These are phyloP conservation scores for Archocentrus centrarchus DNA, from an alignment of 2,113 vertebrate species.

Conservation along the genomic window DNA sequence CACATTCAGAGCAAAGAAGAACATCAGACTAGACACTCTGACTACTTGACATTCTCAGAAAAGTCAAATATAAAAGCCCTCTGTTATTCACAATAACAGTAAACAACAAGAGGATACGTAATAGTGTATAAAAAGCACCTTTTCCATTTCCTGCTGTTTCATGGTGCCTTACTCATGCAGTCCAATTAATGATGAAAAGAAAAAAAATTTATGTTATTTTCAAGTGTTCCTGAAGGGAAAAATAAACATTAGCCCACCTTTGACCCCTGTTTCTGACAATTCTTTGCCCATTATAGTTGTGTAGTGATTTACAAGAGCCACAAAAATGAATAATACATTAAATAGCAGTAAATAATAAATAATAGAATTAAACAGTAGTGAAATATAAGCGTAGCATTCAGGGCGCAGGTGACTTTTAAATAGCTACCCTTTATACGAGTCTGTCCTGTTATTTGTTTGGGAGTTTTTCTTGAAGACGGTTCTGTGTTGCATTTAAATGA, in stretches of 20 bases:
- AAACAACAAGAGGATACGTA: neutral
- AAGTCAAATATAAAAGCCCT: neutral
- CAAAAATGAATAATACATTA: neutral
- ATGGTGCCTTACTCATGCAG: neutral
- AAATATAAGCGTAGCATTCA: neutral
- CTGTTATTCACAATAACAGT: constrained; percentile 4
- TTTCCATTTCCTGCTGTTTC: neutral
- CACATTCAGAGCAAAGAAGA: neutral
- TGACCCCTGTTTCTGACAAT: neutral
- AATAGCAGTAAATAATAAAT: neutral
- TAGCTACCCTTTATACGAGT: neutral
- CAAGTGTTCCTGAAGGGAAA: neutral
- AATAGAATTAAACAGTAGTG: neutral
- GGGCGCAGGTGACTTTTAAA: neutral
- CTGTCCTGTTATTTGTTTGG: neutral
- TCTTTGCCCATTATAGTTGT: neutral
- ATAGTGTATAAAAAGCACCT: neutral
- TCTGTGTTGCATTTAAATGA: neutral
- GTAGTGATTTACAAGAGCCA: neutral
- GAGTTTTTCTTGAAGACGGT: neutral
- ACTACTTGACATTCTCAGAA: neutral
- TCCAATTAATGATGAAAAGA: neutral
- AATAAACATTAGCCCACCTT: neutral
- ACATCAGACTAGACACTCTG: neutral
- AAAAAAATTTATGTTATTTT: neutral